phyloP scores from a whole-genome alignment of 2,797 vertebrate genomes.

The Hippocampus kuda region DNA sequence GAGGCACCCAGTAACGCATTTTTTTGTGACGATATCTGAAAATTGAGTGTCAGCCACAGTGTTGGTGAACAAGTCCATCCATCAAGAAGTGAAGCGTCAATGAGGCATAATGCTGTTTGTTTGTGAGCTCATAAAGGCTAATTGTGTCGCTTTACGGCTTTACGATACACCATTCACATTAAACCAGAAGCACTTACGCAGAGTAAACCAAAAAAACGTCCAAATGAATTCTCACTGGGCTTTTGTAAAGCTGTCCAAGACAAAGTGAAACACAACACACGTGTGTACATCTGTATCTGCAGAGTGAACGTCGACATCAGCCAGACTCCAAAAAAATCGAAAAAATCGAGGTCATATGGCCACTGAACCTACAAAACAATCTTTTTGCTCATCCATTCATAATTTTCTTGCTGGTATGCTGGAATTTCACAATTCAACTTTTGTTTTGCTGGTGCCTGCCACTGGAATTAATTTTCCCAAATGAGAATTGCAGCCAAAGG shows the following conservation, averaged over 20 bases:
- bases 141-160: slow-evolving; percentile 49
- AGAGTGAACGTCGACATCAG: background rate
- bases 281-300: background rate
- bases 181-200: slow-evolving; percentile 26
- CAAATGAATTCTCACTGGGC: no score
- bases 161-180: slow-evolving; percentile 49
- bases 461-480: background rate
- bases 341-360: background rate
- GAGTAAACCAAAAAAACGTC: background rate
- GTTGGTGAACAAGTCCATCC: background rate
- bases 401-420: no score
- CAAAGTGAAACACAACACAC: background rate
- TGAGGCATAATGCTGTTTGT: slow-evolving; percentile 21
- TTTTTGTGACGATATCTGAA: background rate
- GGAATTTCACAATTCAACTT: no score
- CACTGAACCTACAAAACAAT: no score
- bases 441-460: background rate
- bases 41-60: background rate
- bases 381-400: no score
- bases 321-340: background rate
- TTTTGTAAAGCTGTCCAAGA: background rate
- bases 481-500: no score
- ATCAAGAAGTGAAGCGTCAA: background rate
- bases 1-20: background rate
- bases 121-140: slow-evolving; percentile 37